phyloP scores from a whole-genome alignment of 2,113 vertebrate species.

The Paracanthobrama guichenoti region DNA sequence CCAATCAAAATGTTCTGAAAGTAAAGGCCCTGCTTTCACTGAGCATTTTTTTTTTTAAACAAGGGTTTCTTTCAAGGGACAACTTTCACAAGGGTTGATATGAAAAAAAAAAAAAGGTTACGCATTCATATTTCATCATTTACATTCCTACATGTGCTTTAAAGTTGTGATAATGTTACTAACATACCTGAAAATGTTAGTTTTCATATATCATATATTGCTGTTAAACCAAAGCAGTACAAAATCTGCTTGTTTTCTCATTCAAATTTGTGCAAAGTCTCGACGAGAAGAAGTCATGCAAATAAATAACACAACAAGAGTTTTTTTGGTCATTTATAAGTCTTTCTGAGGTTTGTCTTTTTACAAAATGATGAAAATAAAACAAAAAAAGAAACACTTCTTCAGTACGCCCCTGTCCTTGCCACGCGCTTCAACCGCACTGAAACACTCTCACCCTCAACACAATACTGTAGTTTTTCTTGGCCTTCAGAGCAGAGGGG shows the following conservation, averaged over 20 bases:
- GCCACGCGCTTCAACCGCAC: conserved; percentile 61
- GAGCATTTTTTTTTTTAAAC: too few species aligned
- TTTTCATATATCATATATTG: not conserved
- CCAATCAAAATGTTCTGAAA: not conserved
- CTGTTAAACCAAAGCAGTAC: not conserved
- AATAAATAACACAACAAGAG: conserved; percentile 53
- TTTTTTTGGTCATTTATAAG: conserved; percentile 76
- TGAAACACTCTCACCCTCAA: conserved; percentile 66
- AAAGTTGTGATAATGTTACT: not conserved
- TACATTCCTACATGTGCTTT: not conserved
- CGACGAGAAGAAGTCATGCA: not conserved
- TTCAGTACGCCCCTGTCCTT: conserved; percentile 70
- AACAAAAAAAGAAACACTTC: conserved; percentile 71
- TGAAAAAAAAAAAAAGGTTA: too few species aligned
- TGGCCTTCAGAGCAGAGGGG: conserved; percentile 68
- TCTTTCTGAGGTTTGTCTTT: conserved; percentile 76
- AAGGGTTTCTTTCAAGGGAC: too few species aligned
- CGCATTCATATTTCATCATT: not conserved
- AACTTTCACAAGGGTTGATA: not conserved
- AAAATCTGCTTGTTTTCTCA: not conserved
- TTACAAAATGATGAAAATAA: conserved; percentile 76
- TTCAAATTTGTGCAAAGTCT: not conserved
- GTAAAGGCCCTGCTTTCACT: not conserved
- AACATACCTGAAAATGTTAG: not conserved
- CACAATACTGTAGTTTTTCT: conserved; percentile 81